Evolutionary conservation across 2,888 invertebrate genomes (phyloP), one percentile per base, ranked within the genome.

Genomic region (Dinocampus coccinellae): DNA sequence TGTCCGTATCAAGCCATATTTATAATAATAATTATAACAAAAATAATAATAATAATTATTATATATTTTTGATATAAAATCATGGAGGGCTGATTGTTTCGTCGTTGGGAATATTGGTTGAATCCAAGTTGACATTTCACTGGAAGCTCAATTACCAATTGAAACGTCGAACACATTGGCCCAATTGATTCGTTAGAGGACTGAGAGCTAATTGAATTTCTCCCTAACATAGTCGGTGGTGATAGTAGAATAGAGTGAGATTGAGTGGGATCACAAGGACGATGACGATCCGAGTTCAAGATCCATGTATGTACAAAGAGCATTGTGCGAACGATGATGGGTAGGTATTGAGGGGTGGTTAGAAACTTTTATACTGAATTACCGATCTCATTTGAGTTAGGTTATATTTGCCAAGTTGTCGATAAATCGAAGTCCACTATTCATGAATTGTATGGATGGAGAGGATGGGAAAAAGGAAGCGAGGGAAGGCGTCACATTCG

Each of bases 141-240:
- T 47, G 61, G 66, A 20, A 62, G 36, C 62, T 62, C 36, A 62
- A 52, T 69, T 62, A 69, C 36, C 61, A 69, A 69, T 69, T 22
- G 57, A 66, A 66, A 57, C 42, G 26, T 24, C 53, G n/a, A 24
- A 24, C 52, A 52, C 62, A 62, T 66, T 52, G 61, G 52, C n/a
- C 53, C 61, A 69, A 69, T 69, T 69, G 62, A 69, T 62, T 69
- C 69, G 62, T 69, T 69, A 69, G 62, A 62, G 69, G 36, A 53
- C 55, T 24, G 26, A 36, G 20, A 24, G 53, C 69, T 69, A 69
- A 69, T 69, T 69, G 69, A 69, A 69, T 69, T 69, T 69, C 53
- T 57, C 58, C 16, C 29, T 22, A 42, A 58, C 36, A 65, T 47
- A 47, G 47, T 4, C 16, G 47, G 3, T n/a, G 3, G 47, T 47